These are phyloP conservation scores for Psittacara wagleri DNA, from an alignment of 2,113 vertebrate species.

Conservation along the genomic window DNA sequence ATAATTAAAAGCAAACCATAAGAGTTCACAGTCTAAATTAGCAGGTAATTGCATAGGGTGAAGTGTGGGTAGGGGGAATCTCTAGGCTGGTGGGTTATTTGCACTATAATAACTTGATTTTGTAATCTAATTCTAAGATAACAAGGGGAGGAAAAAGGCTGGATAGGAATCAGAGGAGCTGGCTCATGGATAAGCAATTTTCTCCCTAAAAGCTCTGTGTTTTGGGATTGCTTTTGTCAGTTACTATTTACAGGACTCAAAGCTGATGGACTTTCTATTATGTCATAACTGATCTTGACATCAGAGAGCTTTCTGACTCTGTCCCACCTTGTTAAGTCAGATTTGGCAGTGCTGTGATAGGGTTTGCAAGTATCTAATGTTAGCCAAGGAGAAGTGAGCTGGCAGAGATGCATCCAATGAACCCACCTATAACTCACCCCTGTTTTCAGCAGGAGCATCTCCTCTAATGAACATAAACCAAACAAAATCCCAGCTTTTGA, in stretches of 20 bases:
- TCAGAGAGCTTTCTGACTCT: slow-evolving; percentile 12
- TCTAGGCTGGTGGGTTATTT: neutral
- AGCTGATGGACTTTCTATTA: neutral
- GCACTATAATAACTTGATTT: neutral
- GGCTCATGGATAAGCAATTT: neutral
- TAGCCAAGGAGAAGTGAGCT: neutral
- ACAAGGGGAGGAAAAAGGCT: neutral
- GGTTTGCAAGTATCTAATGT: neutral
- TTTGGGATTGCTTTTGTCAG: neutral
- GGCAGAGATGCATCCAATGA: neutral
- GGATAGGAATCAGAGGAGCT: neutral
- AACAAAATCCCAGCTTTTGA: neutral
- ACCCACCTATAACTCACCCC: neutral
- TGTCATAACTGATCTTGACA: neutral
- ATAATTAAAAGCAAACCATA: neutral
- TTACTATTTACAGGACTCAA: neutral
- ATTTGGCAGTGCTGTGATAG: neutral
- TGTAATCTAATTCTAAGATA: neutral
- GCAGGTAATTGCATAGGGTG: neutral
- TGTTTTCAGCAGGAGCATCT: neutral
- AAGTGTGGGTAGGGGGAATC: neutral
- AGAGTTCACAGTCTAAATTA: neutral
- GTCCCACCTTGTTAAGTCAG: neutral
- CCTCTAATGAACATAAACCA: neutral
- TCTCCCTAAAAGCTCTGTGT: neutral